Base-by-base conservation (phyloP, 2,888 invertebrate species). In the Rosalia funebris region DNA sequence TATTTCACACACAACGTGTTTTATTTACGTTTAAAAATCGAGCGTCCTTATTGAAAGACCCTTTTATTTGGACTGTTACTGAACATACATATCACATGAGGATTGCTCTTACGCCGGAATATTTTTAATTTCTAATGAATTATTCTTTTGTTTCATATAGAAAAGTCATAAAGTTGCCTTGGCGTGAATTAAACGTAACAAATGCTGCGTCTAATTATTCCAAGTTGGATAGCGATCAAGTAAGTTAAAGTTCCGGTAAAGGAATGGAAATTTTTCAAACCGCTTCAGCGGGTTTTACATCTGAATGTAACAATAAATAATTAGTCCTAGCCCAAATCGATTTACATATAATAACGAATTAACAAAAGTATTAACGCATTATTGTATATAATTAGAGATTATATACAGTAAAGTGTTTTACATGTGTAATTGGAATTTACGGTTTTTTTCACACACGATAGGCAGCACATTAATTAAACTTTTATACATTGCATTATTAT, bases 221-320 rank as follows among this genome's bases (percentile, higher is more conserved):
- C 44, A 36, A 54, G 53, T 36, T 45, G 44, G 64, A 65, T 65
- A 63, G 54, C 44, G 46, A 65, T 65, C 64, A 52, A 50, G 37
- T 32, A 60, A 50, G 48, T 62, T 48, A 47, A 32, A 47, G 62
- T 65, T 65, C 65, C 65, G 50, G 62, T 59, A 20, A 20, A 46
- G 37, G 60, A 62, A 59, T 63, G 61, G 66, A 57, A 58, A 66
- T 63, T 66, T 58, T 57, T 70, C 63, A 66, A 69, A 64, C 65
- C 72, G 71, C 68, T 72, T 74, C 72, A 72, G 72, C 62, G 72
- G 71, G 57, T 71, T 68, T 67, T 34, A 71, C 74, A 68, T 71
- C 68, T 70, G 68, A 65, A 65, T 67, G n/a, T 66, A 70, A 71
- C 73, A 71, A 75, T 73, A 75, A 75, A 75, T 74, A 75, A 74